phyloP scores from a whole-genome alignment of 2,888 invertebrate genomes.

The Sarcophaga variegata region DNA sequence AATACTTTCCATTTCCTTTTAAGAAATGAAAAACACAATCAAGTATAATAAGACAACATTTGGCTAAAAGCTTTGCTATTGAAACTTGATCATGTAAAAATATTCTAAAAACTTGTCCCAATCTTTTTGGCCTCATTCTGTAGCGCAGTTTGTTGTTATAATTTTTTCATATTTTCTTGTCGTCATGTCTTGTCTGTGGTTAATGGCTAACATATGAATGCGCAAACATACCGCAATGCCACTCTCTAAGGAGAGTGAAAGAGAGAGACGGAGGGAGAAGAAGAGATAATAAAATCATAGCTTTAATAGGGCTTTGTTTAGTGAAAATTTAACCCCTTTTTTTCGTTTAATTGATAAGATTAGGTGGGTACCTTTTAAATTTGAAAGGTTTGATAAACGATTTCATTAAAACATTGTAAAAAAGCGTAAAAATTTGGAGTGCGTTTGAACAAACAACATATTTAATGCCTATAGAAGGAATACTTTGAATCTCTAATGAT shows the following conservation, averaged over 20 bases:
- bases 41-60: no score
- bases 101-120: neutral
- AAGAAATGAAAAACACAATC: neutral
- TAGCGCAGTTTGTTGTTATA: neutral
- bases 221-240: conserved; percentile 41
- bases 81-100: no score
- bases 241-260: neutral
- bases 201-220: conserved; percentile 54
- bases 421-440: no score
- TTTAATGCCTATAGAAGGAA: no score
- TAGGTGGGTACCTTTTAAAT: neutral
- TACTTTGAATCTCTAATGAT: no score
- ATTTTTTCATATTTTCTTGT: conserved; percentile 44
- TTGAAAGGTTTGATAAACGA: neutral
- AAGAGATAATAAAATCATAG: neutral
- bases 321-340: neutral
- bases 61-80: no score
- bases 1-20: neutral
- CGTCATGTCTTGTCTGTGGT: conserved; percentile 49
- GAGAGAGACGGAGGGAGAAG: neutral
- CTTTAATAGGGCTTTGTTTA: neutral
- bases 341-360: neutral
- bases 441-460: no score
- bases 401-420: no score
- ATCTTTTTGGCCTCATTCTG: neutral